Evolutionary conservation across 2,888 invertebrate genomes (phyloP).

Genomic region (Schizaphis graminum): DNA sequence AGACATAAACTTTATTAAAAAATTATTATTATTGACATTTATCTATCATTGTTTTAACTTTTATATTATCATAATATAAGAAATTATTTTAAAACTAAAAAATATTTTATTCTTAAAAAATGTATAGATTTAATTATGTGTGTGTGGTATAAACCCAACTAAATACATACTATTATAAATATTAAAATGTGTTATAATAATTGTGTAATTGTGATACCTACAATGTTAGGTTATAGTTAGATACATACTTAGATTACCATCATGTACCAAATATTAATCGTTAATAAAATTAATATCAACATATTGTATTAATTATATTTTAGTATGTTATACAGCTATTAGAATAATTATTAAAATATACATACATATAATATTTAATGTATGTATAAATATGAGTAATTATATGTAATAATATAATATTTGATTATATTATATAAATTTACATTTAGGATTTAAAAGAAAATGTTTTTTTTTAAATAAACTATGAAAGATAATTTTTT

Average conservation of each 20-base stretch:
- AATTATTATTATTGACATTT: neutral
- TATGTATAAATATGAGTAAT: neutral
- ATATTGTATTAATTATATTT: too few relatives aligned
- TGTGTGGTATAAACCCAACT: too few relatives aligned
- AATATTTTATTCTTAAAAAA: too few relatives aligned
- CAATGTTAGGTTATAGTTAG: neutral
- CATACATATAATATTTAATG: neutral
- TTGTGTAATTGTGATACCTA: neutral
- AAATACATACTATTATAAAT: neutral
- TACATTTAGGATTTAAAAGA: neutral
- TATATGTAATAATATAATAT: neutral
- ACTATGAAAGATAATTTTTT: too few relatives aligned
- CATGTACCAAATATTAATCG: neutral
- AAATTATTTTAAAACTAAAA: too few relatives aligned
- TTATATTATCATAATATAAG: neutral
- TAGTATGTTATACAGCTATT: neutral
- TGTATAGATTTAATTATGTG: too few relatives aligned
- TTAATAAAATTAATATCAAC: too few relatives aligned
- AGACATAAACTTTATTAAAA: too few relatives aligned
- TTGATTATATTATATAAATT: neutral
- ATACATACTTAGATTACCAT: neutral
- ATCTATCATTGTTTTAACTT: neutral
- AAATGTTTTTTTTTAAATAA: neutral
- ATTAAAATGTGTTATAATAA: neutral
- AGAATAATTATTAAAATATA: neutral